Base-by-base conservation (phyloP, 2,113 vertebrate genomes). In the Calyptomena viridis region DNA sequence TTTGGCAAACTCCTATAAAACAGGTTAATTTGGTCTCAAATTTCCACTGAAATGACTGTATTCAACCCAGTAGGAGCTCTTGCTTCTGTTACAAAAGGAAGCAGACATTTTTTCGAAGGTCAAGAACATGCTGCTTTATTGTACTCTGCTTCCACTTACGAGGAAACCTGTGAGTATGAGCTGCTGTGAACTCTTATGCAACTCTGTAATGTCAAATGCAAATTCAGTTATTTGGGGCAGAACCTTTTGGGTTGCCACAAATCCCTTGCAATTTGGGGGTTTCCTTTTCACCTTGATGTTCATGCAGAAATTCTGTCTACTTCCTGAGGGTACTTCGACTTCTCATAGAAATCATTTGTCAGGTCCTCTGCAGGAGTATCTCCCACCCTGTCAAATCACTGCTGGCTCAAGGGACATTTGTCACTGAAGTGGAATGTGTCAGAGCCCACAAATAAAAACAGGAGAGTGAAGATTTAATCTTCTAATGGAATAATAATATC, bases 361-460 rank as follows among this genome's bases (percentile, higher is more conserved):
- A 90, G 71, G 55, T 87, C 56, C 47, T 95, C 86, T 77, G 40
- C 83, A 89, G 73, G 64, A 90, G 73, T 39, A 60, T 72, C 72
- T 88, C 75, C 91, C 59, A 74, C 49, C 73, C 77, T 52, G 44
- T 62, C 67, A 90, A 66, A 72, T 74, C 78, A 89, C 72, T 78
- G 58, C 89, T 60, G 60, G 71, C 82, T 81, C 90, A 63, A 69
- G 90, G 62, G 63, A 84, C 7, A 0, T 93, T 83, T 69, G 35
- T 97, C 96, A 96, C 87, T 73, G 60, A 81, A 74, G 67, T 94
- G 94, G 95, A 97, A 97, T 96, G 94, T 95, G 76, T 94, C 91
- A 56, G 78, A 90, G 37, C 68, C 83, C 86, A 64, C 73, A 82
- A 89, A 74, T 37, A 97, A 95, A 95, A 89, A 67, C 87, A 89